Evolutionary conservation across 92 coral and sea anemone species (phyloP), one percentile per base, ranked within the genome.

Genomic region (Muricea muricata): DNA sequence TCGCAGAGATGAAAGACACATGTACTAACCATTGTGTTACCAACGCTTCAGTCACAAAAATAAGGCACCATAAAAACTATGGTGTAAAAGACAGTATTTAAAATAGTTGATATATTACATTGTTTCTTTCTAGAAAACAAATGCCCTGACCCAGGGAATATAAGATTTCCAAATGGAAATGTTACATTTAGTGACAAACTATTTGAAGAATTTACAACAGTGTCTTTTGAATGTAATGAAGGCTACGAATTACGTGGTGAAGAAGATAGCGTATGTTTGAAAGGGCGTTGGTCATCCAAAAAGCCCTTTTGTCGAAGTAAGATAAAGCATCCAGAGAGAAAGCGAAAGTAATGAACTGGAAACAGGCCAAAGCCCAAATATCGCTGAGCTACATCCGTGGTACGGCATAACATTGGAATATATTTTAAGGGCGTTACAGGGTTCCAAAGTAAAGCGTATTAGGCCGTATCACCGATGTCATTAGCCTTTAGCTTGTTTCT

Each of bases 101-200:
- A n/a, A n/a, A n/a, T n/a, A n/a, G n/a, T n/a, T n/a, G n/a, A n/a
- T n/a, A 37, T 37, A 37, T 37, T 9, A 37, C 42, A 37, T 37
- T 37, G 42, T 37, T 37, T 61, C 34, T 63, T 26, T 63, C 70
- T 24, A 63, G 70, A 63, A 20, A 63, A 63, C 39, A 63, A 32
- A 10, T 63, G 70, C 15, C 39, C 39, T 13, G 37, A 63, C 4
- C 70, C 70, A 13, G 70, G 34, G 9, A 6, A 6, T 2, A 63
- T 7, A 28, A 63, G 3, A 24, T 0, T 63, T 0, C 1, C 12
- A 7, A 63, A 63, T 63, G 70, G 37, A 29, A 84, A 80, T 79
- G 88, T 94, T 11, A 87, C 91, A 55, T 88, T 90, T n/a, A 78
- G 93, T 1, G 99, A 96, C 20, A 85, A 88, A 13, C 45, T 75